Base-by-base conservation (phyloP, 1,140 invertebrate species). In the Sycophila sp. region DNA sequence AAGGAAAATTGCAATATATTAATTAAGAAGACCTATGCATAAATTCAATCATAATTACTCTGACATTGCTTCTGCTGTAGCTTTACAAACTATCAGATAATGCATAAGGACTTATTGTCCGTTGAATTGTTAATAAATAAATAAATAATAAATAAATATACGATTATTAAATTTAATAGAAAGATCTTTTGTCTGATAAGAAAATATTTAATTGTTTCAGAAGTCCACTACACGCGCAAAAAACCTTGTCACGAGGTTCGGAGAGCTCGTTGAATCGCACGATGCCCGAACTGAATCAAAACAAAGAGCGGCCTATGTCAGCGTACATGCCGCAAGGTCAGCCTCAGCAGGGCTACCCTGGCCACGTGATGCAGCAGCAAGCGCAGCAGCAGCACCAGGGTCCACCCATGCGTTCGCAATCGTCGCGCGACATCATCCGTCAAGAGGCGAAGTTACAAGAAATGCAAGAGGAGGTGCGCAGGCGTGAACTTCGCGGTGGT, bases 381-480 rank as follows among this genome's bases (percentile, higher is more conserved):
- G 79, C 81, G 13, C 77, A 78, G 22, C 78, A 80, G 19, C 79
- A 81, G 32, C 81, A 81, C n/a, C 77, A 76, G 1, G 81, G 77
- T 1, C 83, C 83, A 67, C 81, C 83, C 4, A 79, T 80, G 0
- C 74, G 88, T 45, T 88, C 87, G 0, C 88, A 89, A 55, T 88
- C 88, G 7, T 86, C 87, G 0, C 77, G 89, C 11, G 89, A 91
- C 77, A 87, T 90, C 53, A 81, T 92, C 10, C 83, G 92, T 4
- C 91, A 92, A 66, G 91, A 93, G 70, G 93, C 93, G 0, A 94
- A 94, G 80, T 87, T 95, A 64, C 90, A 92, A 26, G 93, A 94
- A 80, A 94, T 94, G 92, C 90, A 92, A 11, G 93, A 95, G 78
- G 93, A 94, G 83, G 90, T 94, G 2, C 83, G 91, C n/a, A 83